Evolutionary conservation across 2,113 vertebrate species (phyloP).

Genomic region (Crypturellus undulatus): DNA sequence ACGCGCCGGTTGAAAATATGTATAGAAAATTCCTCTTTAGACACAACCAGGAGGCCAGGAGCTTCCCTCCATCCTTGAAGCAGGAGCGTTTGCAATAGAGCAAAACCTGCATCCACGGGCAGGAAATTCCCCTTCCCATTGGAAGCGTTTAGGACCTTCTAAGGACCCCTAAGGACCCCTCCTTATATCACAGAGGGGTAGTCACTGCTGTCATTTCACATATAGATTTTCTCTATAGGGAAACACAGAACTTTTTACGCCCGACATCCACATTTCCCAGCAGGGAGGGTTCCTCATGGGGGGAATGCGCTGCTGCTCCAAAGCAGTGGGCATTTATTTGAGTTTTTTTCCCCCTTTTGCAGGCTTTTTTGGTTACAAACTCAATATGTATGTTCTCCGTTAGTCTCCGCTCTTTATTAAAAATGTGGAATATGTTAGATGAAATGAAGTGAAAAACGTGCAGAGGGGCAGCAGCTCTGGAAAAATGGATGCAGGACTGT

Average conservation of each 20-base stretch:
- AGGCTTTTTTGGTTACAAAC: neutral
- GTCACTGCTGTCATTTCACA: conserved; percentile 52
- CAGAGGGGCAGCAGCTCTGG: neutral
- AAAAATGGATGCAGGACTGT: neutral
- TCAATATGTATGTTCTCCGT: neutral
- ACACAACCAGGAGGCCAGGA: conserved; percentile 16
- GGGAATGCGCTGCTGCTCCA: neutral
- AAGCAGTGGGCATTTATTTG: no score
- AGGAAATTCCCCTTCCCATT: conserved; percentile 48
- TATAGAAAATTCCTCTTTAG: neutral
- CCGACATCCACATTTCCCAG: conserved; percentile 38
- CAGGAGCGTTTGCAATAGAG: conserved; percentile 38
- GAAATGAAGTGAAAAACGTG: neutral
- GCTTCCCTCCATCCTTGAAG: neutral
- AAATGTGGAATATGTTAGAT: neutral
- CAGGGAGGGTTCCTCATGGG: conserved; percentile 9
- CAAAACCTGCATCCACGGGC: conserved; percentile 12
- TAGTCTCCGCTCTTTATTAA: neutral
- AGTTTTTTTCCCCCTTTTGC: no score
- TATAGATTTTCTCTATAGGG: conserved; percentile 40
- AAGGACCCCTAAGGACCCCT: no score
- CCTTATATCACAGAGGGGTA: no score
- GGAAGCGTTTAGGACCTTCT: conserved; percentile 53
- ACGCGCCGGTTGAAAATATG: neutral
- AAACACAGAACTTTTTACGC: neutral